A percentile compares a stretch with the other conserved stretches of the same genome.
Evolutionary conservation across 2,888 invertebrate species (phyloP).

Genomic region (Philonicus albiceps): DNA sequence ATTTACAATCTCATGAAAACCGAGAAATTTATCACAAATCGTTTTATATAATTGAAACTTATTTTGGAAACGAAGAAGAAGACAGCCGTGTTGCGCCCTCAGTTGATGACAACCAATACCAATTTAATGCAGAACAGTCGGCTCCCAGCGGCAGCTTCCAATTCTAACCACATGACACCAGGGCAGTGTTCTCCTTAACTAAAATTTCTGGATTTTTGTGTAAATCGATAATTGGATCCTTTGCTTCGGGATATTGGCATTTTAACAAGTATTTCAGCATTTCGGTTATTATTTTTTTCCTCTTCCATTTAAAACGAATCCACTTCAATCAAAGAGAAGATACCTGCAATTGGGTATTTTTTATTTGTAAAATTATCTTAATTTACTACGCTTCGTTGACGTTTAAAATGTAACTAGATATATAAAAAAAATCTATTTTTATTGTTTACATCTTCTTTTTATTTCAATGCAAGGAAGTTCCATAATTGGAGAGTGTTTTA

Average conservation of each 20-base stretch:
- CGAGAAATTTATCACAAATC: slow-evolving; percentile 97
- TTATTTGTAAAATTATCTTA: not conserved
- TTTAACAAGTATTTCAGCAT: not conserved
- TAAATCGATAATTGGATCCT: not conserved
- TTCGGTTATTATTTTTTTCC: not conserved
- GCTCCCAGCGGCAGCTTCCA: slow-evolving; percentile 83
- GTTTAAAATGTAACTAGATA: slow-evolving; percentile 14
- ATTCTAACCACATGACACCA: slow-evolving; percentile 67
- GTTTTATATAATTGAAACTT: slow-evolving; percentile 95
- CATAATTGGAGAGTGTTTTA: not conserved
- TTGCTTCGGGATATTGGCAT: not conserved
- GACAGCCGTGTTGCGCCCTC: slow-evolving; percentile 81
- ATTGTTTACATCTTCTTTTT: slow-evolving; percentile 27
- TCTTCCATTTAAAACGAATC: not conserved
- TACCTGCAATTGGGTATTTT: not conserved
- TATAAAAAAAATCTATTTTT: slow-evolving; percentile 5
- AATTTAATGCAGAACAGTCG: slow-evolving; percentile 75
- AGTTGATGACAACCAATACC: slow-evolving; percentile 74
- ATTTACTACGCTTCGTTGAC: slow-evolving; percentile 1
- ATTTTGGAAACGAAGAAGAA: slow-evolving; percentile 91
- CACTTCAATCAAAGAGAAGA: not conserved
- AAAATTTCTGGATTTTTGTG: not conserved
- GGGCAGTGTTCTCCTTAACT: not conserved
- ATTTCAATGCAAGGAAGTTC: slow-evolving; percentile 17
- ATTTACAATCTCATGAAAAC: slow-evolving; percentile 95